These are phyloP conservation scores for Drosophila stalkeri DNA, from an alignment of 2,888 invertebrate genomes.

Conservation along the genomic window DNA sequence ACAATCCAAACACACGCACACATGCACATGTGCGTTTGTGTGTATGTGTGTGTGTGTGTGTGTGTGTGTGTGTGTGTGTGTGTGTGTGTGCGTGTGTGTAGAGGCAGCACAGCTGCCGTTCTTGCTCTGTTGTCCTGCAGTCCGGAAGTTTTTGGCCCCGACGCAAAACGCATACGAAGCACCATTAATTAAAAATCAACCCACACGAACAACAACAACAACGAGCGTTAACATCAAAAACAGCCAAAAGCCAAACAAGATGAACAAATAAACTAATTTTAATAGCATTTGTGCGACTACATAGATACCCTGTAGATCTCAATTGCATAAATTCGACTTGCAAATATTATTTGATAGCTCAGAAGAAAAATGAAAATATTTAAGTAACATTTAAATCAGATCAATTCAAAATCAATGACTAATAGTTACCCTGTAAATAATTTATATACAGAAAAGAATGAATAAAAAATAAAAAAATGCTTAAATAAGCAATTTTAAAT, in stretches of 20 bases:
- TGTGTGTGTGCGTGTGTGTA: neutral
- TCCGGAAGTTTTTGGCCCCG: constrained; percentile 58
- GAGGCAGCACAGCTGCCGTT: constrained; percentile 41
- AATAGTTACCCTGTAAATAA: too few species aligned
- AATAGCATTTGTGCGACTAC: neutral
- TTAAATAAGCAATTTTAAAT: too few species aligned
- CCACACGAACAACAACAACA: constrained; percentile 57
- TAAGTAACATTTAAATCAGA: too few species aligned
- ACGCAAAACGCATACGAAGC: constrained; percentile 75
- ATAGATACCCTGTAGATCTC: neutral
- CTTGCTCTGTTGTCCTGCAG: constrained; percentile 34
- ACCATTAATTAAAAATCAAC: constrained; percentile 77
- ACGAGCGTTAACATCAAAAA: constrained; percentile 61
- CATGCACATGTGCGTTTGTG: neutral
- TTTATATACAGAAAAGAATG: too few species aligned
- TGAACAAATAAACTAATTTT: constrained; percentile 13
- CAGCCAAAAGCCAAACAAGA: constrained; percentile 51
- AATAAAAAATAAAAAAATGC: too few species aligned
- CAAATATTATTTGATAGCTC: too few species aligned
- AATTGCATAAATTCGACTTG: too few species aligned
- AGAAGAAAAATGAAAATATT: too few species aligned
- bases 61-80: too few species aligned
- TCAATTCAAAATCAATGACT: too few species aligned
- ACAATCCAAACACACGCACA: constrained; percentile 30
- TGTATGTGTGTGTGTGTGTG: neutral